A percentile compares a stretch with the other conserved stretches of the same genome.
Conservation (phyloP, 2,888 invertebrate genomes). For the Yponomeuta sedellus region DNA sequence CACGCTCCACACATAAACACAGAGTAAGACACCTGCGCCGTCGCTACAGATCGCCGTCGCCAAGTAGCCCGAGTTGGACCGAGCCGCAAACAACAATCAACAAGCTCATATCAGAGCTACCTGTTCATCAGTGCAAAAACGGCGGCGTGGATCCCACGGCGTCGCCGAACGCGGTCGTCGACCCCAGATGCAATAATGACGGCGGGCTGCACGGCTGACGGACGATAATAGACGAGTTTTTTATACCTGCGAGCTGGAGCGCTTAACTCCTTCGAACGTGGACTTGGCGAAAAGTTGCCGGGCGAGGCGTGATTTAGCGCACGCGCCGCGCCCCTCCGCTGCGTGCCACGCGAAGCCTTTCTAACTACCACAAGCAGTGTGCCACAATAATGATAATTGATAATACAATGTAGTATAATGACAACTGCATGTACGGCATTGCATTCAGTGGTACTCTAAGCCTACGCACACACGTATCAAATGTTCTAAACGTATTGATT, state of each 20-base stretch:
- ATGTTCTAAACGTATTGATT: no score
- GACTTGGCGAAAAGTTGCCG: neutral
- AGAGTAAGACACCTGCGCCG: neutral
- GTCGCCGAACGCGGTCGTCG: conserved; percentile 6
- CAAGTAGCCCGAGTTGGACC: neutral
- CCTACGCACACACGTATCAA: no score
- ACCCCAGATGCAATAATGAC: conserved; percentile 12
- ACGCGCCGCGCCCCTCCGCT: neutral
- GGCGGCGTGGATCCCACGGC: neutral
- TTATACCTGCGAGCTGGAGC: conserved; percentile 1
- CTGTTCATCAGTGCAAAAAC: conserved; percentile 1
- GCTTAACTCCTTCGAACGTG: neutral
- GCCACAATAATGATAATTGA: no score
- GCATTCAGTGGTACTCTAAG: no score
- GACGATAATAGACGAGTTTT: conserved; percentile 11
- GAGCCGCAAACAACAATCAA: neutral
- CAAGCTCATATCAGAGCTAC: neutral
- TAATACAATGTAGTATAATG: no score
- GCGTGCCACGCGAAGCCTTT: neutral
- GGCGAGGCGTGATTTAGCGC: neutral
- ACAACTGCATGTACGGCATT: no score
- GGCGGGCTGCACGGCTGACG: conserved; percentile 8
- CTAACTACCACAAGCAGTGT: no score
- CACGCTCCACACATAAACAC: neutral
- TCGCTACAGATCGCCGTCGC: neutral